Conservation (phyloP, 2,113 vertebrate species). For the Plecturocebus donacophilus region DNA sequence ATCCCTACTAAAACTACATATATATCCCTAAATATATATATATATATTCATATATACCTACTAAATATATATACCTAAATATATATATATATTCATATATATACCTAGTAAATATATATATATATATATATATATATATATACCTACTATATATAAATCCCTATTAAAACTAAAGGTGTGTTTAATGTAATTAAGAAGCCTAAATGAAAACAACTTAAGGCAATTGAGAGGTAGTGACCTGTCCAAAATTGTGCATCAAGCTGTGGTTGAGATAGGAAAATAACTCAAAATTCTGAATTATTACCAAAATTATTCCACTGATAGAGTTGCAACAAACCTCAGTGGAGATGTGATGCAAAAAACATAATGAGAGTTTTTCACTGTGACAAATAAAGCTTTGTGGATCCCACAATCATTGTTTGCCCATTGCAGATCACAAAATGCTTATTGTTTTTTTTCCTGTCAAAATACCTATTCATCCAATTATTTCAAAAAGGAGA, state of each 20-base stretch:
- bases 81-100: too few species aligned
- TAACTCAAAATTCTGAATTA: background rate
- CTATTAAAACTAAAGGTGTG: background rate
- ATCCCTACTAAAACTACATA: too few species aligned
- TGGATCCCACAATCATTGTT: background rate
- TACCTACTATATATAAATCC: background rate
- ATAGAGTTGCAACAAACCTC: background rate
- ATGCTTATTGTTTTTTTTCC: background rate
- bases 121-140: too few species aligned
- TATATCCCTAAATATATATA: too few species aligned
- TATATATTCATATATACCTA: too few species aligned
- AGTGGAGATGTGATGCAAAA: background rate
- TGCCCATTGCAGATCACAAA: background rate
- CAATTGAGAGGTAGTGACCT: background rate
- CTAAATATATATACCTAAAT: background rate
- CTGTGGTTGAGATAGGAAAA: background rate
- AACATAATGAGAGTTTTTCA: too few species aligned
- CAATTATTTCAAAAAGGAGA: background rate
- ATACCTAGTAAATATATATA: too few species aligned
- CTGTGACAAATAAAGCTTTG: background rate
- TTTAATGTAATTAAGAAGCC: background rate
- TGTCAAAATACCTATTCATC: background rate
- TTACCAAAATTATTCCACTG: background rate
- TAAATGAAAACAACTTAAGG: background rate
- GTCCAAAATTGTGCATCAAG: background rate